Evolutionary conservation across 2,888 invertebrate species (phyloP).

Genomic region (Drosophila gaucha): DNA sequence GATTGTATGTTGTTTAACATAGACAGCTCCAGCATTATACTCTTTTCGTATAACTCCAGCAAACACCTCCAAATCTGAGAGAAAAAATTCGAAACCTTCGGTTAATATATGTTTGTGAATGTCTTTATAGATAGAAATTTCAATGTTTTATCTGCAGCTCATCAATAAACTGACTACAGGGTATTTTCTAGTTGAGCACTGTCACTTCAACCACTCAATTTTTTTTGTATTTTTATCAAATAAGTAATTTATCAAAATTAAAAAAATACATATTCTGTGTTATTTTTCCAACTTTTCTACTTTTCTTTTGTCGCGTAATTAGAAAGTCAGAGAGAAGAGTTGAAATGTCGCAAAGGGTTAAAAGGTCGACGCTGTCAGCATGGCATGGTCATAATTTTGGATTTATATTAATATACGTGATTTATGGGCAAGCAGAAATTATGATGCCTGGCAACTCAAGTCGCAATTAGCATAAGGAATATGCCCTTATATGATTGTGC

Average conservation of each 20-base stretch:
- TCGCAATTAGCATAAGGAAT: conserved; percentile 42
- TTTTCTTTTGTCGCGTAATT: conserved; percentile 65
- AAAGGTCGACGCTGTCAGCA: conserved; percentile 68
- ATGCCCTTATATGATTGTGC: conserved; percentile 20
- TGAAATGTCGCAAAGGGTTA: conserved; percentile 60
- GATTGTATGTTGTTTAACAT: too few species aligned
- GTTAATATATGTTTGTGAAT: too few species aligned
- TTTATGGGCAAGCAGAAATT: conserved; percentile 54
- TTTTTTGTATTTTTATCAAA: conserved; percentile 4
- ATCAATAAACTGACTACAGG: background rate
- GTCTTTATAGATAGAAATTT: too few species aligned
- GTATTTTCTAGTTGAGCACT: background rate
- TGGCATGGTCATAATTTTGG: conserved; percentile 54
- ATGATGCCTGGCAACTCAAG: conserved; percentile 7
- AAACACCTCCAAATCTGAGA: too few species aligned
- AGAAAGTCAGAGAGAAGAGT: conserved; percentile 44
- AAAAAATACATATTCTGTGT: conserved; percentile 40
- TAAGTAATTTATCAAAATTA: conserved; percentile 58
- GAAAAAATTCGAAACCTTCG: too few species aligned
- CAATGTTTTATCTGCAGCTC: too few species aligned
- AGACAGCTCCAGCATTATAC: too few species aligned
- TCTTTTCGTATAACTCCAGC: too few species aligned
- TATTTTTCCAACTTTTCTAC: conserved; percentile 10
- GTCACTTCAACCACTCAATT: background rate
- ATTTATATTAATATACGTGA: conserved; percentile 54